phyloP scores from a whole-genome alignment of 2,888 invertebrate species.

The Tortricodes alternella region DNA sequence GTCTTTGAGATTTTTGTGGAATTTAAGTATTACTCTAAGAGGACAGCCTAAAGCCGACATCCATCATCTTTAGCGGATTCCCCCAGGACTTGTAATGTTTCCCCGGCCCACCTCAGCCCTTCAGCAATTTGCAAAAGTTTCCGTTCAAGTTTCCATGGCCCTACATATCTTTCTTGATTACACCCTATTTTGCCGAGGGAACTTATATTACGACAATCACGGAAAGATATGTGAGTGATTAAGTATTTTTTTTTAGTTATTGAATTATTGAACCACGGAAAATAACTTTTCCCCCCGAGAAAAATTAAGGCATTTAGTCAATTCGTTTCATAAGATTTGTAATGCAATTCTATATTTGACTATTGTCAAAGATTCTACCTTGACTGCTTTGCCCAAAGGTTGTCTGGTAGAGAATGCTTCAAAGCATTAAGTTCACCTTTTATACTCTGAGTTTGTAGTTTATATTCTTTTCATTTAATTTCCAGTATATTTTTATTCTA shows the following conservation, averaged over 20 bases:
- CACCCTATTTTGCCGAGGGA: conserved; percentile 23
- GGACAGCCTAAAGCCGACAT: conserved; percentile 30
- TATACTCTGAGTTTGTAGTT: no score
- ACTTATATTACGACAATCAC: conserved; percentile 28
- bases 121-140: conserved; percentile 41
- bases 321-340: no score
- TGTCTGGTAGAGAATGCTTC: no score
- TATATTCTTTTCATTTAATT: no score
- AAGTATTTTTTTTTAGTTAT: conserved; percentile 14
- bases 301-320: no score
- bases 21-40: conserved; percentile 22
- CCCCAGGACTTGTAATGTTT: conserved; percentile 31
- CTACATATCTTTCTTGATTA: conserved; percentile 29
- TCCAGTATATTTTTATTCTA: no score
- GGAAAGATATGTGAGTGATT: conserved; percentile 17
- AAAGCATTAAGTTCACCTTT: no score
- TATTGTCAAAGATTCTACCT: no score
- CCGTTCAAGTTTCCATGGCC: conserved; percentile 20
- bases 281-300: no score
- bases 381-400: no score
- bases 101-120: conserved; percentile 29
- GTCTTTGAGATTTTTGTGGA: conserved; percentile 13
- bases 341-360: no score
- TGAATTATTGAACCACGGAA: no score
- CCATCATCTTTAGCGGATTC: conserved; percentile 36